phyloP scores from a whole-genome alignment of 1,140 invertebrate genomes.

The Chelonus insularis region DNA sequence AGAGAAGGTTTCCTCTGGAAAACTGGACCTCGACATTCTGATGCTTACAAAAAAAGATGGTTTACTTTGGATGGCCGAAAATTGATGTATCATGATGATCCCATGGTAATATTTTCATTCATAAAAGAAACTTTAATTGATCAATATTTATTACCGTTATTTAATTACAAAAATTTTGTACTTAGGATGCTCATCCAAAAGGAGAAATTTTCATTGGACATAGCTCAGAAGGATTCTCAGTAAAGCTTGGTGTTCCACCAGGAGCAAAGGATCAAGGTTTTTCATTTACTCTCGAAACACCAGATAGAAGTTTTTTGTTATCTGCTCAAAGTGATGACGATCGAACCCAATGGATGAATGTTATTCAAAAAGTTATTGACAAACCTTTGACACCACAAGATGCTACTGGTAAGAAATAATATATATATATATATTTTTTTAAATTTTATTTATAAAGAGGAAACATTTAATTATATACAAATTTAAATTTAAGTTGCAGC shows the following conservation, averaged over 20 bases:
- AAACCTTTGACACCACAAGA: constrained; percentile 79
- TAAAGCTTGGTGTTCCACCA: constrained; percentile 65
- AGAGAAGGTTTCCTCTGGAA: constrained; percentile 89
- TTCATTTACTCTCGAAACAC: constrained; percentile 85
- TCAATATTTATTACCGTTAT: neutral
- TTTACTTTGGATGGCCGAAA: constrained; percentile 87
- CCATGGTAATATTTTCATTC: constrained; percentile 62
- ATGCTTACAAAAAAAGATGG: constrained; percentile 84
- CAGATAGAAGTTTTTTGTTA: constrained; percentile 79
- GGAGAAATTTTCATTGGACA: constrained; percentile 88
- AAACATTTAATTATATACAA: too few species aligned
- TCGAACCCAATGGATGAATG: constrained; percentile 77
- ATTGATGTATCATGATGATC: constrained; percentile 89
- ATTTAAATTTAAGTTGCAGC: constrained; percentile 73
- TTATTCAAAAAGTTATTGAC: constrained; percentile 75
- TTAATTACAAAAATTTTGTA: neutral
- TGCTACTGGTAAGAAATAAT: constrained; percentile 68
- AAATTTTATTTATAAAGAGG: too few species aligned
- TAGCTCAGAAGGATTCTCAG: constrained; percentile 72
- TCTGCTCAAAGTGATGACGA: constrained; percentile 79
- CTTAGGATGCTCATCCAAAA: constrained; percentile 80
- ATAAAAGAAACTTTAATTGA: neutral
- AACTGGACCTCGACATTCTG: constrained; percentile 78
- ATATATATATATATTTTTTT: too few species aligned
- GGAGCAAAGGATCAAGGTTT: constrained; percentile 76